Base-by-base conservation (phyloP, 2,113 vertebrate species). In the Myodes glareolus region DNA sequence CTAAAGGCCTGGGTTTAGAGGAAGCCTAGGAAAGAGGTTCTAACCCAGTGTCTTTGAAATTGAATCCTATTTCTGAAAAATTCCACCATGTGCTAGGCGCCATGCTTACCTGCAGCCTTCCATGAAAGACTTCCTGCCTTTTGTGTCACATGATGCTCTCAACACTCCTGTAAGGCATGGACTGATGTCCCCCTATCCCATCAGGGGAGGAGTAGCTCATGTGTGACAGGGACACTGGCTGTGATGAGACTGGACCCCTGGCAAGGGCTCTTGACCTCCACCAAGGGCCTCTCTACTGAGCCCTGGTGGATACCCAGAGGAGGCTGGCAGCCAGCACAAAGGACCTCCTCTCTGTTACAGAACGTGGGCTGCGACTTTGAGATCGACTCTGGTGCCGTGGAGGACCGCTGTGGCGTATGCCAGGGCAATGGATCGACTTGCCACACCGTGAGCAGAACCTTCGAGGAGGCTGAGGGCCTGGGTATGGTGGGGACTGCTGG, bases 351-450 rank as follows among this genome's bases (percentile, higher is more conserved):
- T 58, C 6, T 85, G 73, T 96, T 98, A 65, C 99, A 99, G 99
- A 99, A 98, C 0, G 97, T 99, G 68, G 99, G 99, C 98, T 99
- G 99, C 0, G 99, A 99, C 98, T 99, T 99, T 1, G 98, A 99
- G 98, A 99, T 99, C 0, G 99, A 99, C 94, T 99, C 99, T 0
- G 98, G 97, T 0, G 99, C 99, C 0, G 77, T 98, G 1, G 99
- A 99, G 98, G 99, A 99, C 96, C 99, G 99, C 47, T 99, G 99
- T 0, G 99, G 99, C 0, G 99, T 99, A 1, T 99, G 99, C 95
- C 98, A 98, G 0, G 99, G 99, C 9, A 99, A 99, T 0, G 99
- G 99, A 67, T 99, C 99, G 42, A 99, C 99, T 94, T 99, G 99
- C 76, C 98, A 99, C 89, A 99, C 99, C 0, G 98, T 99, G 90